A percentile compares a stretch with the other conserved stretches of the same genome.
Evolutionary conservation across 2,113 vertebrate species (phyloP).

Genomic region (Platysternon megacephalum): DNA sequence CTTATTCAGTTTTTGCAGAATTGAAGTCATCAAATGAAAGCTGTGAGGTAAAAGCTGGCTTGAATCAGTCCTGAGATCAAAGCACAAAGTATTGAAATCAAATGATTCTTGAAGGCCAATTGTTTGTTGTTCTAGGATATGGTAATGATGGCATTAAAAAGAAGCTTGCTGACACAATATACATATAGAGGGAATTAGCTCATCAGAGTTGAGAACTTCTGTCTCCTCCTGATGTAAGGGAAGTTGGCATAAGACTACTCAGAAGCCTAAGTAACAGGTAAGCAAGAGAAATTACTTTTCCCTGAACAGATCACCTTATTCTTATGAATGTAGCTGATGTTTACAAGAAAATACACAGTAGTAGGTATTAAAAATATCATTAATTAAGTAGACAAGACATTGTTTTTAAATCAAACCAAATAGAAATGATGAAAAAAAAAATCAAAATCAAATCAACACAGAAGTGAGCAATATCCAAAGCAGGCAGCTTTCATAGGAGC

Average conservation of each 20-base stretch:
- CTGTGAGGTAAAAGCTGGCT: conserved; percentile 39
- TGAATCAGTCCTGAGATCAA: conserved; percentile 2
- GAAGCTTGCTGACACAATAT: not conserved
- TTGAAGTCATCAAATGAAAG: not conserved
- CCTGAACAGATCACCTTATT: not conserved
- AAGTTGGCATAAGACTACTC: not conserved
- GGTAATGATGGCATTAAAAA: not conserved
- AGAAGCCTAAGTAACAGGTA: conserved; percentile 23
- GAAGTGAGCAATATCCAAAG: conserved; percentile 84
- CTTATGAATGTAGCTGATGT: not conserved
- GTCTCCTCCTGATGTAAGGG: conserved; percentile 12
- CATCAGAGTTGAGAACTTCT: not conserved
- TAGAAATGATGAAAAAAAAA: conserved; percentile 69
- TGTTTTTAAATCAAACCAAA: conserved; percentile 16
- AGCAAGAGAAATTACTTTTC: not conserved
- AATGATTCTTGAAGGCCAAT: not conserved
- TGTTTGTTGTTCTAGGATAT: not conserved
- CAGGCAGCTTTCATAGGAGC: conserved; percentile 87
- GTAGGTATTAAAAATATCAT: not conserved
- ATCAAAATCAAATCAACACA: conserved; percentile 75
- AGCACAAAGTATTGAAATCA: not conserved
- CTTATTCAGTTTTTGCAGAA: not conserved
- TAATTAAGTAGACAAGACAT: not conserved
- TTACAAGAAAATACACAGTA: not conserved
- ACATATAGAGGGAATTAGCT: conserved; percentile 8